These are phyloP conservation scores for Aphelinus certus DNA, from an alignment of 1,140 invertebrate species.

Conservation along the genomic window DNA sequence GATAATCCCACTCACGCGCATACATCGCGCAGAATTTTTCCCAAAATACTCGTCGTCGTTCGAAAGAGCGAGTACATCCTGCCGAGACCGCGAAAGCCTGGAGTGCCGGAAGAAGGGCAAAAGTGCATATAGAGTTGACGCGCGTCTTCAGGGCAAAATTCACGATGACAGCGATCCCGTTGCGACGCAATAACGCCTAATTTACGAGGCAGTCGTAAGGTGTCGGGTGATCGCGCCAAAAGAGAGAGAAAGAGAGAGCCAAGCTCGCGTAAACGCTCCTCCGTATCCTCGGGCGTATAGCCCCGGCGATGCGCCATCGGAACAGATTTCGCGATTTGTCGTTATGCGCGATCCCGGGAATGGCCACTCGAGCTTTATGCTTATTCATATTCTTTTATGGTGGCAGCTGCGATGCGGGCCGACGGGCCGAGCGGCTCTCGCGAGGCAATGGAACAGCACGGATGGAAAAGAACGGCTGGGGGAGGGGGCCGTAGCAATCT, in stretches of 20 bases:
- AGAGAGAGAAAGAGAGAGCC: slow-evolving; percentile 5
- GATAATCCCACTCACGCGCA: neutral
- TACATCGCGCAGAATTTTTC: too few relatives aligned
- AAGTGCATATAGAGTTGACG: neutral
- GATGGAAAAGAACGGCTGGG: neutral
- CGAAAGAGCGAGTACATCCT: slow-evolving; percentile 6
- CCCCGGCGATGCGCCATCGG: neutral
- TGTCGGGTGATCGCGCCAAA: neutral
- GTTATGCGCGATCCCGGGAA: neutral
- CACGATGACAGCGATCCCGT: neutral
- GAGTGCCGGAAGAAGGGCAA: neutral
- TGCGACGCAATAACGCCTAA: slow-evolving; percentile 33
- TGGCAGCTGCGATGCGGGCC: slow-evolving; percentile 1
- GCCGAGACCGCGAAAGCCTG: neutral
- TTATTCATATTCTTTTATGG: slow-evolving; percentile 31
- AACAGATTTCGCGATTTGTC: slow-evolving; percentile 34
- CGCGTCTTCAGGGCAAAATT: neutral
- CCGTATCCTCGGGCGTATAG: neutral
- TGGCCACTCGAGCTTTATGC: slow-evolving; percentile 25
- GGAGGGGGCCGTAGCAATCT: too few relatives aligned
- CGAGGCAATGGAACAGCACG: neutral
- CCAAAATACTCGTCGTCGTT: too few relatives aligned
- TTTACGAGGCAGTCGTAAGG: slow-evolving; percentile 31
- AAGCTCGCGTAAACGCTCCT: slow-evolving; percentile 10
- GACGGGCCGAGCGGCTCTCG: too few relatives aligned